These are phyloP conservation scores for Rhinolophus ferrumequinum DNA, from an alignment of 2,113 vertebrate species.

Conservation along the genomic window DNA sequence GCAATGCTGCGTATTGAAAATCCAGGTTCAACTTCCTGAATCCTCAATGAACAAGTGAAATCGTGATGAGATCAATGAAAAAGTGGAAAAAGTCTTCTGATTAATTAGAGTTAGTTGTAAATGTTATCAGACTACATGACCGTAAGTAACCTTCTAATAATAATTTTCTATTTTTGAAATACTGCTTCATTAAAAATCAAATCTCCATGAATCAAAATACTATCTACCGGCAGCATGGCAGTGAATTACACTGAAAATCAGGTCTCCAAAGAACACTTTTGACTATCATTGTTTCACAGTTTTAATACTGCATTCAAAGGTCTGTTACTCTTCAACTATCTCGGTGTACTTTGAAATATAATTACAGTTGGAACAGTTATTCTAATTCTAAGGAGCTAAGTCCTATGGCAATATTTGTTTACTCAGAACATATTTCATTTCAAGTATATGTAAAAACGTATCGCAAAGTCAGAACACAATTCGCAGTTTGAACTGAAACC, in stretches of 20 bases:
- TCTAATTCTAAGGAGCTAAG: conserved; percentile 57
- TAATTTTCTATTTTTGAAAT: conserved; percentile 47
- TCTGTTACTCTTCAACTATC: not conserved
- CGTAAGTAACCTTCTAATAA: not conserved
- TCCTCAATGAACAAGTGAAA: no score
- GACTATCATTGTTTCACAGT: not conserved
- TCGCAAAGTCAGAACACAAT: conserved; percentile 57
- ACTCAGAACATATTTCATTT: conserved; percentile 62
- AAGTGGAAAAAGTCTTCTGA: not conserved
- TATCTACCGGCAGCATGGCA: not conserved
- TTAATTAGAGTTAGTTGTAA: conserved; percentile 17
- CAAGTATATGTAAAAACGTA: conserved; percentile 55
- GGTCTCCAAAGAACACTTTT: conserved; percentile 32
- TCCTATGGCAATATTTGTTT: conserved; percentile 37
- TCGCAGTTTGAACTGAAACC: conserved; percentile 60
- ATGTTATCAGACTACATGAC: not conserved
- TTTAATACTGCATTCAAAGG: conserved; percentile 59
- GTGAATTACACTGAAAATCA: not conserved
- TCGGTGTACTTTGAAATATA: conserved; percentile 34
- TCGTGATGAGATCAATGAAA: not conserved
- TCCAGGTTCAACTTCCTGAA: no score
- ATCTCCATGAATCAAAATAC: conserved; percentile 9
- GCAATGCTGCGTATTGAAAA: no score
- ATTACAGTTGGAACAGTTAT: conserved; percentile 5
- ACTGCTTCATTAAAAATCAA: not conserved